Evolutionary conservation across 2,888 invertebrate species (phyloP).

Genomic region (Brachylomia viminalis): DNA sequence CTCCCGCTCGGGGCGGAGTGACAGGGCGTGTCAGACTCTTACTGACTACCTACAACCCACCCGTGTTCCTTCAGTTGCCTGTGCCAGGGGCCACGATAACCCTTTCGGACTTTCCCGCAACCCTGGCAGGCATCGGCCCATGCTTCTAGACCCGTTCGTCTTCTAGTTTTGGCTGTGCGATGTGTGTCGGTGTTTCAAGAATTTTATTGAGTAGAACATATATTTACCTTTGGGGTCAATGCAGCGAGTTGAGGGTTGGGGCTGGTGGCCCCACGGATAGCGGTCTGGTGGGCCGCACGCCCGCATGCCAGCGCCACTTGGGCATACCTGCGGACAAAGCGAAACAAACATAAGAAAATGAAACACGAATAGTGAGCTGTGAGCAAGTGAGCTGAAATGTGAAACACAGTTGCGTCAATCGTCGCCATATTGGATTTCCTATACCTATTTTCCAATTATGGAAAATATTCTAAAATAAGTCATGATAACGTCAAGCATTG

Average conservation of each 20-base stretch:
- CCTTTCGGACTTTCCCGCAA: too few species aligned
- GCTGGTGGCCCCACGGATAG: conserved; percentile 79
- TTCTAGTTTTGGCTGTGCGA: background rate
- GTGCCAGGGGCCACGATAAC: too few species aligned
- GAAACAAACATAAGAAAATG: conserved; percentile 6
- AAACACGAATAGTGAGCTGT: background rate
- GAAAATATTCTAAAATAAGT: background rate
- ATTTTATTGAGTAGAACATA: background rate
- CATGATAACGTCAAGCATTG: background rate
- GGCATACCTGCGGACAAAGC: conserved; percentile 80
- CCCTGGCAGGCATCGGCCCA: too few species aligned
- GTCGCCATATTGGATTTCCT: background rate
- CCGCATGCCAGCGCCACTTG: conserved; percentile 85
- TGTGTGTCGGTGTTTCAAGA: background rate
- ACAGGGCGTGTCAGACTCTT: too few species aligned
- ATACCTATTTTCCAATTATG: background rate
- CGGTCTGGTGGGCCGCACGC: conserved; percentile 86
- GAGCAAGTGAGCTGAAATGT: background rate
- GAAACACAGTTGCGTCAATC: background rate
- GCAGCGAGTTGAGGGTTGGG: conserved; percentile 81
- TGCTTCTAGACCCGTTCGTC: background rate
- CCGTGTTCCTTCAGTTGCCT: too few species aligned
- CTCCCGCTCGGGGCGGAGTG: too few species aligned
- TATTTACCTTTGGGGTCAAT: conserved; percentile 84
- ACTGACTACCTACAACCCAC: too few species aligned